Evolutionary conservation across 1,140 invertebrate genomes (phyloP).

Genomic region (Spodoptera frugiperda): DNA sequence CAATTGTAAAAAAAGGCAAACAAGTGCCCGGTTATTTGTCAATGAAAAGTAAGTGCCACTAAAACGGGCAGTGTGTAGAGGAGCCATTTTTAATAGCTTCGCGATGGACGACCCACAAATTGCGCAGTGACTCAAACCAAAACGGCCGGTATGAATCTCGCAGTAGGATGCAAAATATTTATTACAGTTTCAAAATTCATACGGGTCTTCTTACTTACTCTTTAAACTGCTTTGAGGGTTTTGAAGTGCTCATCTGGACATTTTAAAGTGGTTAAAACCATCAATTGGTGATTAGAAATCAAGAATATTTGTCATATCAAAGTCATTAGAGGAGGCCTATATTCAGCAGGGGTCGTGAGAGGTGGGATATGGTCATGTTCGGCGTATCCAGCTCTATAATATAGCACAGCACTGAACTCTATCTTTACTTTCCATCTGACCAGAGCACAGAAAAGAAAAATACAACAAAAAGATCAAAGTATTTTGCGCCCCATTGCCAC

Average conservation of each 20-base stretch:
- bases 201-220: not conserved
- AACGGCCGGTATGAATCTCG: slow-evolving; percentile 1
- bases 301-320: too few relatives aligned
- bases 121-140: not conserved
- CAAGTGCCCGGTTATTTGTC: not conserved
- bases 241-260: not conserved
- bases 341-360: too few relatives aligned
- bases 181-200: slow-evolving; percentile 1
- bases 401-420: too few relatives aligned
- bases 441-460: too few relatives aligned
- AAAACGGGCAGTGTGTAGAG: slow-evolving; percentile 22
- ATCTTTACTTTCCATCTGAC: too few relatives aligned
- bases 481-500: too few relatives aligned
- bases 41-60: slow-evolving; percentile 23
- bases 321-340: too few relatives aligned
- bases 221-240: not conserved
- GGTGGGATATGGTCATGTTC: too few relatives aligned
- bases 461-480: too few relatives aligned
- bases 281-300: too few relatives aligned
- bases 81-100: slow-evolving; percentile 32
- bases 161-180: slow-evolving; percentile 4
- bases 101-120: slow-evolving; percentile 10
- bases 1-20: slow-evolving; percentile 10
- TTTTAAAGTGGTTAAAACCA: too few relatives aligned
- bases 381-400: too few relatives aligned